A percentile compares a stretch with the other conserved stretches of the same genome.
Evolutionary conservation across 2,888 invertebrate genomes (phyloP).

Genomic region (Dioctria rufipes): DNA sequence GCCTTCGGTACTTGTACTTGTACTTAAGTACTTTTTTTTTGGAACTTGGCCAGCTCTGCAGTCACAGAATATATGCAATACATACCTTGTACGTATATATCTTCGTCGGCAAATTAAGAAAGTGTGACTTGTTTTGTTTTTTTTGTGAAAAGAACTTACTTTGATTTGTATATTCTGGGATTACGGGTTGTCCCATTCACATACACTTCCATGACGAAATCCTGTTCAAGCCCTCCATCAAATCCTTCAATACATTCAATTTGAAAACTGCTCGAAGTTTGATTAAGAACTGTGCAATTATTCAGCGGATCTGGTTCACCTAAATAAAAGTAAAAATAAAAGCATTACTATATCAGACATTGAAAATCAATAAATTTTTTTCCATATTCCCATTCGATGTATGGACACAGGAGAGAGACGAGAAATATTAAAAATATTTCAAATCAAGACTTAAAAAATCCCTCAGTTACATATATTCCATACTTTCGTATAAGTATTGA

Average conservation of each 20-base stretch:
- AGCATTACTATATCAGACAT: not conserved
- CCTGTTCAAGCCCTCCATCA: conserved; percentile 82
- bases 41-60: too few relatives aligned
- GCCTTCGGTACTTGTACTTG: too few relatives aligned
- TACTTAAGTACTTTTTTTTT: too few relatives aligned
- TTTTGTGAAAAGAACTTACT: conserved; percentile 65
- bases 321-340: conserved; percentile 63
- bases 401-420: not conserved
- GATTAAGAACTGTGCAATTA: conserved; percentile 83
- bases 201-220: conserved; percentile 82
- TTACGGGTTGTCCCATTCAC: conserved; percentile 71
- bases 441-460: too few relatives aligned
- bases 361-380: not conserved
- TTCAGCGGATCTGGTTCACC: conserved; percentile 82
- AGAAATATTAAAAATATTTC: not conserved
- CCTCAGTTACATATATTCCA: too few relatives aligned
- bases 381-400: not conserved
- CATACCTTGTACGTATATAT: too few relatives aligned
- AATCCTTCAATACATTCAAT: conserved; percentile 84
- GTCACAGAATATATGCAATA: too few relatives aligned
- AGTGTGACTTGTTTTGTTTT: too few relatives aligned
- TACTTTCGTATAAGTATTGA: not conserved
- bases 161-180: conserved; percentile 70
- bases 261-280: conserved; percentile 80
- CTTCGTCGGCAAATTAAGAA: too few relatives aligned